phyloP scores from a whole-genome alignment of 2,113 vertebrate genomes.

The Lophotis ruficrista region DNA sequence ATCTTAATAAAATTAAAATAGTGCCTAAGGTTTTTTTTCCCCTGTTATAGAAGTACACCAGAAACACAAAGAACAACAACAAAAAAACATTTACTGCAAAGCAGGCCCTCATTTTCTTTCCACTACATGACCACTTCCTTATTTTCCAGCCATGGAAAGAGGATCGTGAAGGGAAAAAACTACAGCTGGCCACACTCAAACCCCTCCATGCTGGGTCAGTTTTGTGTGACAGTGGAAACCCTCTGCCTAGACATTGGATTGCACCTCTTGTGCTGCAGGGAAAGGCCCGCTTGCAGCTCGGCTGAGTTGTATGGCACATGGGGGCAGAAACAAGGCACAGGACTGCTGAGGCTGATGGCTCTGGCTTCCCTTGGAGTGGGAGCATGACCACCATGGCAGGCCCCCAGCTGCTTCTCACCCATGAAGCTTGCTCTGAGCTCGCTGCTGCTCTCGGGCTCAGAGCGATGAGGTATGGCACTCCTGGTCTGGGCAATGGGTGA shows the following conservation, averaged over 20 bases:
- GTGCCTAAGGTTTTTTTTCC: neutral
- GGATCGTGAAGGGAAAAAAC: neutral
- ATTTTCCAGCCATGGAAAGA: neutral
- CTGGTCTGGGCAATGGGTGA: neutral
- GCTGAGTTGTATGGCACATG: rapidly evolving
- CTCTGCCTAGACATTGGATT: neutral
- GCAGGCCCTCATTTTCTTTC: neutral
- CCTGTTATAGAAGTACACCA: neutral
- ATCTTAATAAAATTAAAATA: neutral
- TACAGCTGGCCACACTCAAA: neutral
- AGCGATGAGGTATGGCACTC: neutral
- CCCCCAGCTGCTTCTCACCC: neutral
- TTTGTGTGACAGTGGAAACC: rapidly evolving
- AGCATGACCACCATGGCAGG: rapidly evolving
- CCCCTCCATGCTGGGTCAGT: rapidly evolving
- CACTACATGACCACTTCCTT: neutral
- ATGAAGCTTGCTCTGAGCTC: rapidly evolving
- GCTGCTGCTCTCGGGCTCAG: neutral
- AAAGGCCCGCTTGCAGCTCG: neutral
- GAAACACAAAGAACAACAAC: neutral
- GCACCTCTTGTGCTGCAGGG: neutral
- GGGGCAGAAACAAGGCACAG: rapidly evolving
- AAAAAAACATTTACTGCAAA: rapidly evolving
- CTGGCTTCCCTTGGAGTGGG: neutral
- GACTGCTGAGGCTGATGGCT: too few relatives aligned